Evolutionary conservation across 2,888 invertebrate genomes (phyloP).

Genomic region (Polydesmus complanatus): DNA sequence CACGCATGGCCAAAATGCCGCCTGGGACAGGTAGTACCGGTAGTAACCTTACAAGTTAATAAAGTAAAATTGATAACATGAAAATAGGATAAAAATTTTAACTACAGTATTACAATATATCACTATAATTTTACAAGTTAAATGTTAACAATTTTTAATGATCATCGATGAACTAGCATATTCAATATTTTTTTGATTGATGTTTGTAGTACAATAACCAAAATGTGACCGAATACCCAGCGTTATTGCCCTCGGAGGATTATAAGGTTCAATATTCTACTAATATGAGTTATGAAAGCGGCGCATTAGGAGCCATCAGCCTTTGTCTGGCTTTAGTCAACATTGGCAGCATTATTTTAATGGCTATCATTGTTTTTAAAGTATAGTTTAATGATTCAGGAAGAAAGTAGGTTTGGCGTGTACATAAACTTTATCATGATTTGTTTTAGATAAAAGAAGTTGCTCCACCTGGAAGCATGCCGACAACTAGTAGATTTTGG

Average conservation of each 20-base stretch:
- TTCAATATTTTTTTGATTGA: too few species aligned
- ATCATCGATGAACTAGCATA: background rate
- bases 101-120: background rate
- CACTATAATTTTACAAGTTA: too few species aligned
- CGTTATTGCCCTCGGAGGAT: slow-evolving; percentile 17
- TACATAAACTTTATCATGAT: too few species aligned
- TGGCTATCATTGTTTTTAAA: slow-evolving; percentile 63
- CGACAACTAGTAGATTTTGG: slow-evolving; percentile 61
- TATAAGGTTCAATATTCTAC: slow-evolving; percentile 50
- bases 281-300: slow-evolving; percentile 60
- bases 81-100: too few species aligned
- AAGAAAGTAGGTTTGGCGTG: background rate
- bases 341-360: slow-evolving; percentile 67
- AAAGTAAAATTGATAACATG: too few species aligned
- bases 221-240: slow-evolving; percentile 10
- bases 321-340: slow-evolving; percentile 64
- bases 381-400: slow-evolving; percentile 28
- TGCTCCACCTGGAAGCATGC: slow-evolving; percentile 61
- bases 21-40: too few species aligned
- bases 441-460: slow-evolving; percentile 62
- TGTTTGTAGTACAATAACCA: slow-evolving; percentile 8
- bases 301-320: slow-evolving; percentile 63
- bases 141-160: background rate
- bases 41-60: background rate
- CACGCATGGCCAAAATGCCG: too few species aligned